Conservation (phyloP, 2,113 vertebrate genomes). For the Syrmaticus mikado region DNA sequence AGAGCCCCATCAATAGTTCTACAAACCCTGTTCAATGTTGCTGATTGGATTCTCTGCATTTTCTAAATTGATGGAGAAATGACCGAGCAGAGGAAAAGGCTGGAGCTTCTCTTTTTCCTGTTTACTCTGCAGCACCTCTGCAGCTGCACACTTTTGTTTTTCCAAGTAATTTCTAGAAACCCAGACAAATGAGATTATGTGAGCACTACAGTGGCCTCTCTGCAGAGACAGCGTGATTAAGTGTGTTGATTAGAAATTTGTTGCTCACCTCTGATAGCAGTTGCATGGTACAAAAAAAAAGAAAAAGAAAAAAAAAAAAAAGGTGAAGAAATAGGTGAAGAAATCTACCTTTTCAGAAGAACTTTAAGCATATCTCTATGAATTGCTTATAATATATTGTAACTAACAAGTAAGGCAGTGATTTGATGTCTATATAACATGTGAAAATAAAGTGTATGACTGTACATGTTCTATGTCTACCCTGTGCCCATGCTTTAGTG, state of each 20-base stretch:
- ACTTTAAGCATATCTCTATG: not conserved
- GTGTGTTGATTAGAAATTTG: slow-evolving; percentile 57
- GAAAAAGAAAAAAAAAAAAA: not conserved
- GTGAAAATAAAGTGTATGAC: rapidly evolving
- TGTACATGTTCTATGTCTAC: not conserved
- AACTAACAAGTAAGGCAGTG: not conserved
- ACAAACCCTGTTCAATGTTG: not conserved
- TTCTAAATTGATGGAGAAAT: slow-evolving; percentile 25
- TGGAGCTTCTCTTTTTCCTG: not conserved
- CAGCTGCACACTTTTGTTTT: slow-evolving; percentile 42
- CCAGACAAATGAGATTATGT: slow-evolving; percentile 30
- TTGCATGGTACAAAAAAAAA: not conserved
- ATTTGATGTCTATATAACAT: not conserved
- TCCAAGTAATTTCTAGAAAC: slow-evolving; percentile 52
- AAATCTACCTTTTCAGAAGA: not conserved
- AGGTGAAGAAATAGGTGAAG: not conserved
- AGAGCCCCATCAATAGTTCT: not conserved
- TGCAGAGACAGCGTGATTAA: slow-evolving; percentile 54
- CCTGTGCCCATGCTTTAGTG: not conserved
- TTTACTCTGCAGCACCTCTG: slow-evolving; percentile 3
- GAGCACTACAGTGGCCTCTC: slow-evolving; percentile 28
- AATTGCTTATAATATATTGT: rapidly evolving
- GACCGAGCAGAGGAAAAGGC: not conserved
- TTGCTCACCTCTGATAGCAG: not conserved
- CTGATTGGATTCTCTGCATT: slow-evolving; percentile 13